A percentile compares a stretch with the other conserved stretches of the same genome.
phyloP scores from a whole-genome alignment of 2,113 vertebrate genomes.

The Sylvia atricapilla region DNA sequence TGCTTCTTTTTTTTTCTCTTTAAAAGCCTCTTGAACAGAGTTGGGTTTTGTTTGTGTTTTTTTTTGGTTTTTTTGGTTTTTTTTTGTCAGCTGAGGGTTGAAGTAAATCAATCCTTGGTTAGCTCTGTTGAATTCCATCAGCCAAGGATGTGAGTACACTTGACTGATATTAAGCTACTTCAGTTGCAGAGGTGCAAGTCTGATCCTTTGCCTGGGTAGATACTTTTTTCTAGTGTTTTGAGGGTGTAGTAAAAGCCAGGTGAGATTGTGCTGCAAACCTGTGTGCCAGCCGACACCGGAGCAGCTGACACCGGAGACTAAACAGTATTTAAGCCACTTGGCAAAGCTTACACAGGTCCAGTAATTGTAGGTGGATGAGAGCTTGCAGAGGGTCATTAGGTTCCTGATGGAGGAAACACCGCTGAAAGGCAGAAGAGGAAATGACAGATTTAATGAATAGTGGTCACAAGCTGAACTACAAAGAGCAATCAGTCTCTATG shows the following conservation, averaged over 20 bases:
- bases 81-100: not conserved
- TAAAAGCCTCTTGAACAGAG: not conserved
- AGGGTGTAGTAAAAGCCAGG: not conserved
- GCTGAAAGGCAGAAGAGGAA: slow-evolving; percentile 59
- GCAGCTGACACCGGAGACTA: not conserved
- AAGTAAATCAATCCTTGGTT: not conserved
- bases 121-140: not conserved
- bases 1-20: not conserved
- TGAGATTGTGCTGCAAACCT: not conserved
- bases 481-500: not conserved
- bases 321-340: not conserved
- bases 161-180: not conserved
- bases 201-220: not conserved
- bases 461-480: slow-evolving; percentile 3
- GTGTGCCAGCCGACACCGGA: not conserved
- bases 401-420: slow-evolving; percentile 43
- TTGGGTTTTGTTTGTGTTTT: too few species aligned
- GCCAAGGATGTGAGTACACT: not conserved
- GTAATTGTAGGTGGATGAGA: slow-evolving; percentile 23
- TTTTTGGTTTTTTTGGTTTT: not conserved
- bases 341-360: slow-evolving; percentile 11
- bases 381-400: slow-evolving; percentile 21
- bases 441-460: slow-evolving; percentile 48
- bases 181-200: not conserved
- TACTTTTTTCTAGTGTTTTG: not conserved